These are phyloP conservation scores for Tyto alba DNA, from an alignment of 2,113 vertebrate genomes.

Conservation along the genomic window DNA sequence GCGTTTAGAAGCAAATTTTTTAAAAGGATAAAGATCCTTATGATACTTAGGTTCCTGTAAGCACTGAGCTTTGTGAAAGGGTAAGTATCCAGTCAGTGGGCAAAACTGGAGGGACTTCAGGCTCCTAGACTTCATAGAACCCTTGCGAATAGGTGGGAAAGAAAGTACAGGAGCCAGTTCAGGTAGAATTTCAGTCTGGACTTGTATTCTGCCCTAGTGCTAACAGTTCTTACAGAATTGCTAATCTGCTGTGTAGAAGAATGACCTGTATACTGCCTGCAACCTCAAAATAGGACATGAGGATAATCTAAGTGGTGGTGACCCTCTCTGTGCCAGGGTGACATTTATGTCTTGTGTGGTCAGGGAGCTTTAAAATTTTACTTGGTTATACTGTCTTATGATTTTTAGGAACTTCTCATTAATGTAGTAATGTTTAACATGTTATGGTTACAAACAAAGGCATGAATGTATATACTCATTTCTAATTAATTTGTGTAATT, in stretches of 20 bases:
- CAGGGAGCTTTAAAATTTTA: neutral
- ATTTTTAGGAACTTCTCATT: conserved; percentile 55
- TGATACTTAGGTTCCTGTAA: neutral
- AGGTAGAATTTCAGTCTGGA: neutral
- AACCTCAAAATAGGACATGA: neutral
- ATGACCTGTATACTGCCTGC: neutral
- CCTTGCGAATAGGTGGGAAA: neutral
- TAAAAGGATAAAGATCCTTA: neutral
- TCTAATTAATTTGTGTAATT: conserved; percentile 83
- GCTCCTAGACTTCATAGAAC: neutral
- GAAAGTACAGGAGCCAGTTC: neutral
- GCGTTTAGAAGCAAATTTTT: neutral
- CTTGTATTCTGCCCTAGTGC: neutral
- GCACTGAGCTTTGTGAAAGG: neutral
- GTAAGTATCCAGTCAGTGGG: neutral
- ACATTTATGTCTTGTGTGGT: neutral
- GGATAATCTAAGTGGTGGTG: neutral
- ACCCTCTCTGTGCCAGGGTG: neutral
- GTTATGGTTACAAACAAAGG: conserved; percentile 72
- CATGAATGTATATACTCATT: conserved; percentile 66
- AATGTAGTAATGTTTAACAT: conserved; percentile 69
- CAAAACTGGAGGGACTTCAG: neutral
- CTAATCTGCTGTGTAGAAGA: neutral
- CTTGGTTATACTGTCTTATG: neutral
- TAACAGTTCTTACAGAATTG: neutral